Conservation (phyloP, 1,140 invertebrate genomes). For the Hydropsyche tenuis region DNA sequence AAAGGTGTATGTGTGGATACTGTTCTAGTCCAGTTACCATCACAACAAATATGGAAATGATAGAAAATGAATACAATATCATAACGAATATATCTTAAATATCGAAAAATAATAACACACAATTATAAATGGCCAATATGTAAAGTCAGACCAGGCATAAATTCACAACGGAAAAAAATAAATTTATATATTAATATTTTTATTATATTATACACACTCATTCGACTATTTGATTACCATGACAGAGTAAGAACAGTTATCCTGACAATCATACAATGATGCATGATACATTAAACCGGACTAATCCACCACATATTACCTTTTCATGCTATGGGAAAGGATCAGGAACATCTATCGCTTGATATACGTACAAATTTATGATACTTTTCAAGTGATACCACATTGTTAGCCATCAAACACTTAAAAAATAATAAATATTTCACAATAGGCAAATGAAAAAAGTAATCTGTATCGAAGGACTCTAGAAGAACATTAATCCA, state of each 20-base stretch:
- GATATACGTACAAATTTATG: slow-evolving; percentile 6
- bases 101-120: slow-evolving; percentile 29
- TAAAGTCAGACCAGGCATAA: slow-evolving; percentile 47
- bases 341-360: slow-evolving; percentile 31
- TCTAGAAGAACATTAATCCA: slow-evolving; percentile 15
- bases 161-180: slow-evolving; percentile 36
- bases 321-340: slow-evolving; percentile 48
- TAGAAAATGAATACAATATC: slow-evolving; percentile 27
- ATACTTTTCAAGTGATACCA: slow-evolving; percentile 11
- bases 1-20: slow-evolving; percentile 62
- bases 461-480: background rate
- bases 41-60: slow-evolving; percentile 45
- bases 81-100: too few species aligned
- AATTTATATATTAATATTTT: slow-evolving; percentile 1
- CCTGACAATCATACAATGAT: slow-evolving; percentile 51
- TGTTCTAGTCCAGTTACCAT: slow-evolving; percentile 56
- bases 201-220: slow-evolving; percentile 8
- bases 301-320: slow-evolving; percentile 50
- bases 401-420: slow-evolving; percentile 39
- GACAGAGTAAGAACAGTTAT: slow-evolving; percentile 57
- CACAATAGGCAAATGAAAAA: background rate
- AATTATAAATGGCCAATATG: slow-evolving; percentile 25
- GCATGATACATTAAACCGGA: slow-evolving; percentile 43
- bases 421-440: slow-evolving; percentile 12
- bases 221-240: slow-evolving; percentile 56